These are phyloP conservation scores for Amphilophus citrinellus DNA, from an alignment of 2,113 vertebrate genomes.

Conservation along the genomic window DNA sequence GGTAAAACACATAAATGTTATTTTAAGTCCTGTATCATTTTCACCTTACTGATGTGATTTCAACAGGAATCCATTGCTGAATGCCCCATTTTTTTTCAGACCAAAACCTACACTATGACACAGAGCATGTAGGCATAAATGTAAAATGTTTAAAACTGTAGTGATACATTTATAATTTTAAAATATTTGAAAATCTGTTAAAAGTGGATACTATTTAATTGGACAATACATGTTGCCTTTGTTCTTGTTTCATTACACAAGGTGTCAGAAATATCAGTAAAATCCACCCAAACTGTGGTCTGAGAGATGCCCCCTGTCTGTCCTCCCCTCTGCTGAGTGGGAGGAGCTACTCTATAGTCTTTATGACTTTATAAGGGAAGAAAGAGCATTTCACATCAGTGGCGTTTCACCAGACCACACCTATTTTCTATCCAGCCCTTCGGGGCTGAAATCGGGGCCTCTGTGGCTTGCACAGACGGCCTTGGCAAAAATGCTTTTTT, in stretches of 20 bases:
- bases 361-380: conserved; percentile 48
- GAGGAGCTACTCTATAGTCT: conserved; percentile 33
- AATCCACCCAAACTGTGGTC: conserved; percentile 3
- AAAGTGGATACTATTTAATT: neutral
- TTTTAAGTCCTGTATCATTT: neutral
- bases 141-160: neutral
- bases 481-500: conserved; percentile 45
- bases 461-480: conserved; percentile 52
- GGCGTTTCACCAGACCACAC: conserved; percentile 60
- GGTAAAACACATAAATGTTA: neutral
- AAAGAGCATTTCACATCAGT: conserved; percentile 41
- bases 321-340: conserved; percentile 30
- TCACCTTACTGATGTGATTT: neutral
- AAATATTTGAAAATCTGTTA: neutral
- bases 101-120: neutral
- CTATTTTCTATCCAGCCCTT: conserved; percentile 53
- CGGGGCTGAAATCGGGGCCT: conserved; percentile 33
- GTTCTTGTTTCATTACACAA: conserved; percentile 5
- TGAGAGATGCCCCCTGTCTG: conserved; percentile 24
- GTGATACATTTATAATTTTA: neutral
- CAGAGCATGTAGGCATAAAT: neutral
- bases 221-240: neutral
- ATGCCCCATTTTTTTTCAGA: neutral
- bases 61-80: neutral
- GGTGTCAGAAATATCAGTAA: neutral